Base-by-base conservation (phyloP, 2,797 vertebrate species). In the Agapornis canus region DNA sequence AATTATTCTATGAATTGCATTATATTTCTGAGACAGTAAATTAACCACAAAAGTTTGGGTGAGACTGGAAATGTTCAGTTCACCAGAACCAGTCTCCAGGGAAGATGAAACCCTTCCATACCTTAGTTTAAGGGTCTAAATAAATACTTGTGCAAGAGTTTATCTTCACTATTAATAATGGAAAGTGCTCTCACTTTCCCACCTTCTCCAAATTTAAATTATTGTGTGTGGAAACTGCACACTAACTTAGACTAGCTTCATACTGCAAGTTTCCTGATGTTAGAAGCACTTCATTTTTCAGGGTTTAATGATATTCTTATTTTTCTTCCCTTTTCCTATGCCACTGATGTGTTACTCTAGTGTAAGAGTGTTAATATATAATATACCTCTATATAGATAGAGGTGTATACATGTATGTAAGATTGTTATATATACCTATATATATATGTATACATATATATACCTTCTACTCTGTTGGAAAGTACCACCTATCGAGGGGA, bases 81-180 rank as follows among this genome's bases (percentile, higher is more conserved):
- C 20, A n/a, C n/a, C 9, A 45, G 20, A 3, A 37, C 10, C 7
- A n/a, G 13, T 21, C 10, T 81, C 32, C 72, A 71, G 45, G 64
- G 26, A 82, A 68, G 14, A 42, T 13, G 0, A 85, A 91, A 60
- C 12, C 2, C 2, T 70, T 69, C 43, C 42, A 84, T 27, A 56
- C 4, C 0, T 5, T n/a, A 2, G 5, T 52, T 22, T 25, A 25
- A 59, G 10, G 29, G 8, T 72, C 6, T 70, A 31, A 64, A 32
- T 7, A 19, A 8, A 5, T 51, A 20, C 1, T 64, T 49, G 3
- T n/a, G n/a, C 10, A 63, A 56, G 2, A 51, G 7, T 37, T 79
- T 22, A 29, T 13, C 20, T 82, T 39, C 18, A 52, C 7, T 4
- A 21, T 37, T 57, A 37, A 4, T 26, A 42, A 23, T 0, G 3